Evolutionary conservation across 2,888 invertebrate species (phyloP).

Genomic region (Abrostola triplasia): DNA sequence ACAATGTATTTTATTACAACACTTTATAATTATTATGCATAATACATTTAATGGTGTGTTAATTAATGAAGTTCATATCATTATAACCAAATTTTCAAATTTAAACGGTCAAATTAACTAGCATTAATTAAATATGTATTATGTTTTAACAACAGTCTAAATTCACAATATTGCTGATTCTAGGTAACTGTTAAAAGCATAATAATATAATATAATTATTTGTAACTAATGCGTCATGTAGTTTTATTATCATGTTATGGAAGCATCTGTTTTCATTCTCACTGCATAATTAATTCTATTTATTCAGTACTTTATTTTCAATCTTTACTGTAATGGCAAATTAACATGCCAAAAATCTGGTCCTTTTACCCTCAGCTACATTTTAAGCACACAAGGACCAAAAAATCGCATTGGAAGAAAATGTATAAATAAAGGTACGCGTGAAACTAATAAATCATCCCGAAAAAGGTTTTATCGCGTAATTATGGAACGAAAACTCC

Average conservation of each 20-base stretch:
- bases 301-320: too few relatives aligned
- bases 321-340: too few relatives aligned
- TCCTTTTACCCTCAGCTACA: neutral
- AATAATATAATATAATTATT: too few relatives aligned
- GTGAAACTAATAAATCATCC: constrained; percentile 43
- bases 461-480: constrained; percentile 31
- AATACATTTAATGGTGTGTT: neutral
- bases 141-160: neutral
- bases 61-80: neutral
- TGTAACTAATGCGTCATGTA: too few relatives aligned
- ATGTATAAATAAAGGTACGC: constrained; percentile 9
- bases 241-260: too few relatives aligned
- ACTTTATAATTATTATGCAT: too few relatives aligned
- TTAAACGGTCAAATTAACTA: neutral
- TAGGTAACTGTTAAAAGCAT: too few relatives aligned
- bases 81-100: constrained; percentile 1
- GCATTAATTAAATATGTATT: neutral
- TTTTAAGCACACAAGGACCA: neutral
- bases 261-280: too few relatives aligned
- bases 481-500: constrained; percentile 37
- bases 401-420: constrained; percentile 4
- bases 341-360: neutral
- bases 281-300: too few relatives aligned
- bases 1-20: too few relatives aligned
- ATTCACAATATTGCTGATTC: neutral